Evolutionary conservation across 2,113 vertebrate species (phyloP), one percentile per base, ranked within the genome.

Genomic region (Lamprotornis superbus): DNA sequence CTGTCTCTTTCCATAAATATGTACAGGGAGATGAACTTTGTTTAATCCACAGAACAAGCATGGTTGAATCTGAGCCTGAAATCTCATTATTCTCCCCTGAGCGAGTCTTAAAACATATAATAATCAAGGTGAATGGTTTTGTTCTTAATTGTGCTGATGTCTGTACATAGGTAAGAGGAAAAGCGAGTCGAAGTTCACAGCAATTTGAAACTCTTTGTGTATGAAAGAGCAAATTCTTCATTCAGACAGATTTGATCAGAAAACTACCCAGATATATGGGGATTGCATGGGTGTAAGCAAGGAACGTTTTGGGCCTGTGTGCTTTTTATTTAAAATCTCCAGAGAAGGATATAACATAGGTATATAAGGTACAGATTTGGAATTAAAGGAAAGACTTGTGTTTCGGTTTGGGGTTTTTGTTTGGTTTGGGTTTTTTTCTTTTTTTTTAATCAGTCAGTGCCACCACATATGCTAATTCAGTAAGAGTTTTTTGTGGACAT

Each of bases 61-160:
- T 35, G 70, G 47, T 71, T 96, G 70, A 94, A 82, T 82, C 69
- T 35, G 77, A 95, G 81, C 70, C 87, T 85, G 74, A 81, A 82
- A 57, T 95, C 89, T 87, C 63, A 39, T 83, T 94, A 68, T 71
- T 79, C 44, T 91, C 67, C 46, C 74, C 84, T 65, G 81, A 91
- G 56, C 13, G 13, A 79, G 40, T 64, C 49, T 91, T 92, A 91
- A 74, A 91, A 61, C 31, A 16, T 61, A 2, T 21, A 75, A 64
- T 78, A 89, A 69, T 78, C 70, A 87, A 92, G 53, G 87, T 84
- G 94, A 57, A 93, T 71, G 47, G 79, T 88, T 96, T 68, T 67
- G 30, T 53, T 80, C 39, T 68, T 88, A 87, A 56, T 90, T 90
- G 55, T 80, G 83, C 64, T 59, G 52, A 47, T 92, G 55, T 86